Base-by-base conservation (phyloP, 2,797 vertebrate genomes). In the Falco naumanni region DNA sequence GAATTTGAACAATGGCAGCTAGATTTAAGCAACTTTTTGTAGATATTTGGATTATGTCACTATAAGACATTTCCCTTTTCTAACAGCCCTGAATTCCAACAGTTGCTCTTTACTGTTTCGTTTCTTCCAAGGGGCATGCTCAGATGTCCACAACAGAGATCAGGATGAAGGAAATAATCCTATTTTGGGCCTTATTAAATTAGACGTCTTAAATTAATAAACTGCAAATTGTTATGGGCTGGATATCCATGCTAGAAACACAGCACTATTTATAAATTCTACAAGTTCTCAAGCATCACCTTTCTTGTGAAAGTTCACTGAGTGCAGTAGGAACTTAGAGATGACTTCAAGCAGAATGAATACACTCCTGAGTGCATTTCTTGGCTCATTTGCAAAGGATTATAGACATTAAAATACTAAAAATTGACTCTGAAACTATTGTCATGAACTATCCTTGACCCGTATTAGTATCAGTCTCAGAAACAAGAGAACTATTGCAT, bases 401-500 rank as follows among this genome's bases (percentile, higher is more conserved):
- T 90, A 85, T 34, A 86, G 71, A 71, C 21, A 87, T 57, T n/a
- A 83, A 93, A 95, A 89, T 53, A 83, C 59, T 91, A 75, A 86
- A 94, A 91, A 75, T 31, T 71, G 34, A 28, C 50, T 91, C 80
- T 85, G 48, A 83, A 87, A 61, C 16, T 68, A 59, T 33, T 86
- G 26, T 60, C 50, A 68, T 54, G 72, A 75, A 56, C 7, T 61
- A 22, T 37, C 41, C 51, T 56, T 82, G 13, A 82, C 64, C 43
- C 68, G 56, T 53, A 28, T 61, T 59, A 69, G 11, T n/a, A 89
- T 54, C 64, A 56, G 72, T 64, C 34, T 85, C 68, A 80, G 43
- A 90, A 80, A 45, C 51, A 51, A 88, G 74, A 4, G 13, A 83
- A 64, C 4, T 16, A 25, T 50, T 79, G 50, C 2, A 4, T 64